Evolutionary conservation across 2,888 invertebrate genomes (phyloP).

Genomic region (Gisinianus flammeolus): DNA sequence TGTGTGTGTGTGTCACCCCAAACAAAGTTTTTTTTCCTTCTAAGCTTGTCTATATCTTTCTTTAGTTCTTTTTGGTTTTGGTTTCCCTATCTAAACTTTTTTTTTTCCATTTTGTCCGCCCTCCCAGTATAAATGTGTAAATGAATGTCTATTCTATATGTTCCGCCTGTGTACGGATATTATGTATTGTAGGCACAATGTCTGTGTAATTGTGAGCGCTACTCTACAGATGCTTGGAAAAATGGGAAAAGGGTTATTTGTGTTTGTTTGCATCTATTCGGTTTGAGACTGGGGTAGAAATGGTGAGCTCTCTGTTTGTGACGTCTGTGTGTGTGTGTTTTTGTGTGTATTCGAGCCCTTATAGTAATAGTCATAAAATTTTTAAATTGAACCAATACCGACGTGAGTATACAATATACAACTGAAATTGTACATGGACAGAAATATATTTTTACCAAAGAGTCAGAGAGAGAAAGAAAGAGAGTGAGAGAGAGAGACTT

Average conservation of each 20-base stretch:
- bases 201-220: too few species aligned
- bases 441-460: not conserved
- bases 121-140: not conserved
- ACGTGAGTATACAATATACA: not conserved
- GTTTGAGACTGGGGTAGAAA: not conserved
- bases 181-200: too few species aligned
- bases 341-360: not conserved
- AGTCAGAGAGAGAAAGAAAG: too few species aligned
- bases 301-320: not conserved
- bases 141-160: not conserved
- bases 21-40: not conserved
- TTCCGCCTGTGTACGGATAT: too few species aligned
- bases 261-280: conserved; percentile 1
- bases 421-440: not conserved
- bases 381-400: conserved; percentile 28
- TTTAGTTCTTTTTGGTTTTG: not conserved
- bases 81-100: not conserved
- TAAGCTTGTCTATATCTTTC: not conserved
- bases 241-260: not conserved
- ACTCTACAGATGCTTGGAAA: too few species aligned
- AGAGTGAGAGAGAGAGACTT: not conserved
- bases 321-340: not conserved
- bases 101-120: not conserved
- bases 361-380: not conserved
- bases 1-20: not conserved